A percentile compares a stretch with the other conserved stretches of the same genome.
These are phyloP conservation scores for Cassiopea xamachana DNA, from an alignment of 30 jellyfish, hydroid and myxozoan genomes.

Conservation along the genomic window DNA sequence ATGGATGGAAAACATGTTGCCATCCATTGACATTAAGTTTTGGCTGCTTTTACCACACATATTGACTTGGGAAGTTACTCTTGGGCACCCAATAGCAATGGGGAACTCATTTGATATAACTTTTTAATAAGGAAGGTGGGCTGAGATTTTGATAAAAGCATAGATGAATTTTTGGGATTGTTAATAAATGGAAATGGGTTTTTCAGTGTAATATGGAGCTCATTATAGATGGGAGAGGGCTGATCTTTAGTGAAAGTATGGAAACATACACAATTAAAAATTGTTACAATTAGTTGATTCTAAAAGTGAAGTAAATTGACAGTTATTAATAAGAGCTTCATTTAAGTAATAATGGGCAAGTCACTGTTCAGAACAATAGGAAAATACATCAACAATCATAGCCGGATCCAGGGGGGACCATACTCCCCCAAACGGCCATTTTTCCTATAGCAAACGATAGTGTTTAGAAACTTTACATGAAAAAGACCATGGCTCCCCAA, in stretches of 20 bases:
- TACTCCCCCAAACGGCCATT: neutral
- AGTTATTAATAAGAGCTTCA: no score
- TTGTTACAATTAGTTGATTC: neutral
- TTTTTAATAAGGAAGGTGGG: neutral
- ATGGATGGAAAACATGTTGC: no score
- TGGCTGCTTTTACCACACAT: neutral
- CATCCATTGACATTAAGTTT: neutral
- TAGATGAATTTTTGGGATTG: neutral
- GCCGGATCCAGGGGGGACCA: neutral
- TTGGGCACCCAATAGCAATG: neutral
- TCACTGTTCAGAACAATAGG: neutral
- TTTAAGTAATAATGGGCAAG: neutral
- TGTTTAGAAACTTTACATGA: neutral
- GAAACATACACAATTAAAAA: neutral
- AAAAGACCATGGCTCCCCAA: neutral
- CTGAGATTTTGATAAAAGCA: neutral
- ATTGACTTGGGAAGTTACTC: neutral
- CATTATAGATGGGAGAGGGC: neutral
- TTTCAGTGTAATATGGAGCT: neutral
- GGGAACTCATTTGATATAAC: neutral
- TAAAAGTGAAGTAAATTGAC: neutral
- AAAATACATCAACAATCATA: neutral
- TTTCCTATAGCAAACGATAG: neutral
- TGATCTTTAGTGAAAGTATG: neutral
- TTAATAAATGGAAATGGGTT: neutral